Evolutionary conservation across 2,113 vertebrate species (phyloP).

Genomic region (Ploceus nigricollis): DNA sequence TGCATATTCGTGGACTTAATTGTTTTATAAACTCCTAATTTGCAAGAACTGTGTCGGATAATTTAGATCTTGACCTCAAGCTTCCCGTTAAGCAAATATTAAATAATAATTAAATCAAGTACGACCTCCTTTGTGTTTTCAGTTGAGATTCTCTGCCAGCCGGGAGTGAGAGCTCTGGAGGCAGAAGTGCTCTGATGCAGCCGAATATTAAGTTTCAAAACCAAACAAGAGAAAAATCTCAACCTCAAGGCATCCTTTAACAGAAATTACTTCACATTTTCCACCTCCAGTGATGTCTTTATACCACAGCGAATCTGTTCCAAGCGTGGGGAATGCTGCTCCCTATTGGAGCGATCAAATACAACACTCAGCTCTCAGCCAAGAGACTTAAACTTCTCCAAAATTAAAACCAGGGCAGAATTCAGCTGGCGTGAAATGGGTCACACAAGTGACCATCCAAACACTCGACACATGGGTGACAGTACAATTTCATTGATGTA

Average conservation of each 20-base stretch:
- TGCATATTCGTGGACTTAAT: background rate
- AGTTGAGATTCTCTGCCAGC: background rate
- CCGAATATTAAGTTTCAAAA: background rate
- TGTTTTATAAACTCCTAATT: background rate
- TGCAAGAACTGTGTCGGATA: background rate
- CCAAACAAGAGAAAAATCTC: background rate
- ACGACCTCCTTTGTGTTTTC: background rate
- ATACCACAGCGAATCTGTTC: accelerated
- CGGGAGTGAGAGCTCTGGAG: background rate
- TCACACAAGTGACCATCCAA: background rate
- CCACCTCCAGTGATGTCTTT: background rate
- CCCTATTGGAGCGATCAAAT: background rate
- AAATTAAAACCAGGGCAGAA: background rate
- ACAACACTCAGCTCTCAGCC: background rate
- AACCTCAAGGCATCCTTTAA: background rate
- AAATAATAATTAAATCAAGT: background rate
- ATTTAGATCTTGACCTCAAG: background rate
- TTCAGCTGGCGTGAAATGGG: background rate
- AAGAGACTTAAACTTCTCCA: background rate
- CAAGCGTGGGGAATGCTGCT: slow-evolving; percentile 9
- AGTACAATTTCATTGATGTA: background rate
- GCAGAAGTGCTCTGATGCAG: background rate
- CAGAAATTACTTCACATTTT: background rate
- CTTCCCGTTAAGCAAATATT: background rate
- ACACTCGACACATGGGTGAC: background rate